Percentiles rank a stretch among this genome's conserved stretches.
Evolutionary conservation across 1,140 invertebrate genomes (phyloP).

Genomic region (Drosophila fuyamai): DNA sequence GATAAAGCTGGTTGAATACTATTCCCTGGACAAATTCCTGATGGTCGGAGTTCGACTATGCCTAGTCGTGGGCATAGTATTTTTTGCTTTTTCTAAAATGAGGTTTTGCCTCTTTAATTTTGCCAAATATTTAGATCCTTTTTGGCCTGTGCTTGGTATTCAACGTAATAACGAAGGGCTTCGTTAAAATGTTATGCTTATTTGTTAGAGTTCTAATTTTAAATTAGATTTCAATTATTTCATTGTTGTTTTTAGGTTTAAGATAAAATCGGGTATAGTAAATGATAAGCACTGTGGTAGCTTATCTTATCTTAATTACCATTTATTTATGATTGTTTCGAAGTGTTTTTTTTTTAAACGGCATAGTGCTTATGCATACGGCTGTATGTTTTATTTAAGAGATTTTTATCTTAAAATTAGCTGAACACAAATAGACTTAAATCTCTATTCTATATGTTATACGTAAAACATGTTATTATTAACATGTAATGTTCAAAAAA

Average conservation of each 20-base stretch:
- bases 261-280: constrained; percentile 1
- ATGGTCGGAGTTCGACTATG: constrained; percentile 40
- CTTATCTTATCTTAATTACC: constrained; percentile 33
- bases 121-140: neutral
- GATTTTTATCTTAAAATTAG: too few species aligned
- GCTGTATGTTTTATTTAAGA: too few species aligned
- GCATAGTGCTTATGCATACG: neutral
- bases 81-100: constrained; percentile 24
- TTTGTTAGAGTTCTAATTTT: neutral
- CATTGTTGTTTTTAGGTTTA: constrained; percentile 2
- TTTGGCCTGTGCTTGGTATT: neutral
- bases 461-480: too few species aligned
- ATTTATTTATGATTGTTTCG: constrained; percentile 3
- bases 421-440: too few species aligned
- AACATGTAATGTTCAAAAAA: too few species aligned
- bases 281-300: constrained; percentile 6
- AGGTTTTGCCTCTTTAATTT: constrained; percentile 8
- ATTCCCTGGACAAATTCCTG: constrained; percentile 85
- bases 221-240: constrained; percentile 10
- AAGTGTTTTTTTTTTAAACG: neutral
- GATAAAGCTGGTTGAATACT: constrained; percentile 86
- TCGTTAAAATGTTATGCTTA: neutral
- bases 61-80: constrained; percentile 9
- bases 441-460: too few species aligned
- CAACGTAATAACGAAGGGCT: neutral